Evolutionary conservation across 2,888 invertebrate species (phyloP).

Genomic region (Aphrophora alni): DNA sequence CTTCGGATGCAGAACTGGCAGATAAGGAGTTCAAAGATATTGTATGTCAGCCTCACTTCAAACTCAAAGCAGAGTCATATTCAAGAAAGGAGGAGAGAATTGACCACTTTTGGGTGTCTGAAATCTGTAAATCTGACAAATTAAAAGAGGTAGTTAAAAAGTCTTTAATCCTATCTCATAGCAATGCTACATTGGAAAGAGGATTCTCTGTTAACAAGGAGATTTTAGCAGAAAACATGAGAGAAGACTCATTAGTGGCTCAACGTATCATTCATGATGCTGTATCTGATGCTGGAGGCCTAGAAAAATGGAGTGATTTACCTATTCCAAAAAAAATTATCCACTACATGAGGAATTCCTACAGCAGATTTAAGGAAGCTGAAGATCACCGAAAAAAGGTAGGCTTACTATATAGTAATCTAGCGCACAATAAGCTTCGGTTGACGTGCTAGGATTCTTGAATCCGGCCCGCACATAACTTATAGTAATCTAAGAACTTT

Average conservation of each 20-base stretch:
- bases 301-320: neutral
- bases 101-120: neutral
- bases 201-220: constrained; percentile 23
- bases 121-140: neutral
- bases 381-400: too few species aligned
- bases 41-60: neutral
- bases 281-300: neutral
- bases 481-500: too few species aligned
- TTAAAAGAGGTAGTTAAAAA: too few species aligned
- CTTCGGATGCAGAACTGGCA: neutral
- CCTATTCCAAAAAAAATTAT: too few species aligned
- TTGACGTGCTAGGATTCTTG: too few species aligned
- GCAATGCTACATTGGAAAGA: neutral
- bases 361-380: too few species aligned
- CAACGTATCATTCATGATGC: neutral
- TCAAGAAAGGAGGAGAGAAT: neutral
- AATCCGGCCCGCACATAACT: too few species aligned
- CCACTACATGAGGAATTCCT: constrained; percentile 13
- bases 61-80: neutral
- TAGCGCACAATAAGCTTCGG: too few species aligned
- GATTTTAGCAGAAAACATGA: constrained; percentile 33
- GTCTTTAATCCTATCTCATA: too few species aligned
- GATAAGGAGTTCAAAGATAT: neutral
- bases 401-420: too few species aligned
- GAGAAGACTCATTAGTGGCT: constrained; percentile 11